Percentiles rank a stretch among this genome's conserved stretches.
phyloP scores from a whole-genome alignment of 1,140 invertebrate genomes.

The Danaus melanippus region DNA sequence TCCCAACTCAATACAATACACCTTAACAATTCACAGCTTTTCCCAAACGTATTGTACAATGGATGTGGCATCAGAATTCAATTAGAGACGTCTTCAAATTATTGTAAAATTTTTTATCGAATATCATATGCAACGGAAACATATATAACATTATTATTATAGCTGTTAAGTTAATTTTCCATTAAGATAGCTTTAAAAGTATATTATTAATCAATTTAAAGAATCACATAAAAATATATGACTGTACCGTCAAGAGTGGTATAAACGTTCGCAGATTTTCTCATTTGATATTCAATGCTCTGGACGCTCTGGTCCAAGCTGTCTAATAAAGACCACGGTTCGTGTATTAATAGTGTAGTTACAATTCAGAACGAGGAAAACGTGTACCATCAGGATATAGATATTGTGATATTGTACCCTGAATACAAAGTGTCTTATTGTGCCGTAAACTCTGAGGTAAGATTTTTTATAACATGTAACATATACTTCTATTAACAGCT shows the following conservation, averaged over 20 bases:
- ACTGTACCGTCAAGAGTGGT: conserved; percentile 22
- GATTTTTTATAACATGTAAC: conserved; percentile 4
- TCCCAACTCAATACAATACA: conserved; percentile 14
- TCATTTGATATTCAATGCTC: conserved; percentile 27
- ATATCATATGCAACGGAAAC: too few species aligned
- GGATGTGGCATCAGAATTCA: too few species aligned
- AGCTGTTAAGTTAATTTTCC: too few species aligned
- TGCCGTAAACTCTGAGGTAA: conserved; percentile 11
- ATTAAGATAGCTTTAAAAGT: too few species aligned
- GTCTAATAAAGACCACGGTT: conserved; percentile 16
- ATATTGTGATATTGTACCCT: conserved; percentile 4
- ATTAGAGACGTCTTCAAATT: too few species aligned
- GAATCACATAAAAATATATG: too few species aligned
- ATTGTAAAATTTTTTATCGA: too few species aligned
- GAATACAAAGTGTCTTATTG: conserved; percentile 3
- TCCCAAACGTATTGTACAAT: too few species aligned
- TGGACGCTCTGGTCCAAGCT: conserved; percentile 18
- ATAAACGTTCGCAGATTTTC: conserved; percentile 32
- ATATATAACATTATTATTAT: too few species aligned
- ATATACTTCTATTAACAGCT: not conserved
- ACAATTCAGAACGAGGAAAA: conserved; percentile 14
- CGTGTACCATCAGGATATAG: conserved; percentile 6
- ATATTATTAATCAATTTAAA: too few species aligned
- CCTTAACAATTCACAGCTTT: too few species aligned
- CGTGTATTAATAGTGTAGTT: conserved; percentile 26